phyloP scores from a whole-genome alignment of 2,888 invertebrate genomes.

The Caenorhabditis sulstoni region DNA sequence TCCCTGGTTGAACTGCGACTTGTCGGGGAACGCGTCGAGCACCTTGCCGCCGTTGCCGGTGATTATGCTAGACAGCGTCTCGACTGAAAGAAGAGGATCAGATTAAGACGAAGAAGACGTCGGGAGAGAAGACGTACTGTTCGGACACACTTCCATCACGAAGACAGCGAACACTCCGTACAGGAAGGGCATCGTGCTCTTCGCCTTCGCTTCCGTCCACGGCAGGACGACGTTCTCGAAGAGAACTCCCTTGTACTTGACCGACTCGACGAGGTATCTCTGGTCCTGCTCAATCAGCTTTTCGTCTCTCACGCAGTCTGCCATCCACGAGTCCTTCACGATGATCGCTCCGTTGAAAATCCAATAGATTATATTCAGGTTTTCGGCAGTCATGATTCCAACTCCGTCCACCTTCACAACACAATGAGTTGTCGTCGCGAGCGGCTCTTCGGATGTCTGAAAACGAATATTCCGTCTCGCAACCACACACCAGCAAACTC shows the following conservation, averaged over 20 bases:
- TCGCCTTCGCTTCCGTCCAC: background rate
- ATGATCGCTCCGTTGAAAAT: slow-evolving; percentile 2
- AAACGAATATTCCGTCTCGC: background rate
- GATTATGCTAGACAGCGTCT: background rate
- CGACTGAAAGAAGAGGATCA: slow-evolving; percentile 2
- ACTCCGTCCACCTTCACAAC: background rate
- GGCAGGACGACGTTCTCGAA: background rate
- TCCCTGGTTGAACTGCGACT: background rate
- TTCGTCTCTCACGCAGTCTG: background rate
- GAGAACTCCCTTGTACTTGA: background rate
- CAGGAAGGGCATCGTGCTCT: background rate
- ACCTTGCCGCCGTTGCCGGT: background rate
- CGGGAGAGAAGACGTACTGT: slow-evolving; percentile 6
- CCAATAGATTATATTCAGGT: slow-evolving; percentile 1
- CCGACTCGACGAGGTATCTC: background rate
- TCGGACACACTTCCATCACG: background rate
- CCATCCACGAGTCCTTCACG: slow-evolving; percentile 6
- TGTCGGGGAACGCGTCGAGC: slow-evolving; percentile 8
- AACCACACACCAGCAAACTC: background rate
- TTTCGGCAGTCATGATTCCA: background rate
- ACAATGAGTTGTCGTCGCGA: background rate
- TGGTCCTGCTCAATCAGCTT: background rate
- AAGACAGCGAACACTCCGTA: background rate
- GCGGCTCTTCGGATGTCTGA: slow-evolving; percentile 12
- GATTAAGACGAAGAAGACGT: background rate